Conservation (phyloP, 2,888 invertebrate genomes). For the Augiades crinisus region DNA sequence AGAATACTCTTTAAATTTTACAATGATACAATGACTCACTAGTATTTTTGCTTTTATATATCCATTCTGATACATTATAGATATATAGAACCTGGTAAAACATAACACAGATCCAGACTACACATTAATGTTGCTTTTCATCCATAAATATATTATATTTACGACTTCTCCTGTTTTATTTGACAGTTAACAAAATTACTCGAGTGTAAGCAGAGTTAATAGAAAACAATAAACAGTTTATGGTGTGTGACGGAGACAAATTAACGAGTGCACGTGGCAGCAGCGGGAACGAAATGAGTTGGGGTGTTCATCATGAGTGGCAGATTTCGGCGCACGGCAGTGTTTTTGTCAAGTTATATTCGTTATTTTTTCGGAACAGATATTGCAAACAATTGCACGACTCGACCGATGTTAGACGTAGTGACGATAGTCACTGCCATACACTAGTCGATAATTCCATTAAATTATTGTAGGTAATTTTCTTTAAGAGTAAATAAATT, state of each 20-base stretch:
- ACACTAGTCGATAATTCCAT: too few relatives aligned
- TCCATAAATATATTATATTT: constrained; percentile 22
- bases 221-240: constrained; percentile 67
- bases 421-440: too few relatives aligned
- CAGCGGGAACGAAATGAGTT: constrained; percentile 36
- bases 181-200: constrained; percentile 32
- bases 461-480: too few relatives aligned
- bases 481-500: too few relatives aligned
- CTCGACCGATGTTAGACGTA: too few relatives aligned
- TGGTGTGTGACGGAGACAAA: constrained; percentile 62
- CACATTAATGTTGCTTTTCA: neutral
- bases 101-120: neutral
- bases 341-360: neutral
- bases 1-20: too few relatives aligned
- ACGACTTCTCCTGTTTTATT: constrained; percentile 22
- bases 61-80: too few relatives aligned
- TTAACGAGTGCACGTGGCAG: constrained; percentile 62
- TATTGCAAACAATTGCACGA: too few relatives aligned
- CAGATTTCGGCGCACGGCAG: constrained; percentile 8
- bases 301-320: constrained; percentile 33
- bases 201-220: constrained; percentile 43
- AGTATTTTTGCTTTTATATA: too few relatives aligned
- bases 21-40: too few relatives aligned
- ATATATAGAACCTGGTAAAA: too few relatives aligned
- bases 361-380: too few relatives aligned